Conservation (phyloP, 2,888 invertebrate genomes). For the Rhagophthalmus giganteus region DNA sequence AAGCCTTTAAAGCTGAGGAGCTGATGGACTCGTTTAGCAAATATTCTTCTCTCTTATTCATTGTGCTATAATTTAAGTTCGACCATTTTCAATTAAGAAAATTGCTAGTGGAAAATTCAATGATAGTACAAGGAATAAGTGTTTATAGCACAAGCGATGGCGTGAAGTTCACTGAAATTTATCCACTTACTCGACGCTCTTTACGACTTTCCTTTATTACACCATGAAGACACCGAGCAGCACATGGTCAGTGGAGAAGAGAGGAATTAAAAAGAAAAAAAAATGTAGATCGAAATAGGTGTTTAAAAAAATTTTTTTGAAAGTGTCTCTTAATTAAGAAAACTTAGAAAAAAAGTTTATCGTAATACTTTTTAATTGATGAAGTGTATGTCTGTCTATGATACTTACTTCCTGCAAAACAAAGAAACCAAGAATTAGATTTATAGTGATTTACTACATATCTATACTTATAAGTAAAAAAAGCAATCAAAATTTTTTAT, state of each 20-base stretch:
- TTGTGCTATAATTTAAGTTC: conserved; percentile 15
- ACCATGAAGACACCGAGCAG: conserved; percentile 22
- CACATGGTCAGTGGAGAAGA: conserved; percentile 39
- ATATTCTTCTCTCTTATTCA: conserved; percentile 22
- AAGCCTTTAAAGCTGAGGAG: conserved; percentile 28
- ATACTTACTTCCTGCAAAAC: conserved; percentile 61
- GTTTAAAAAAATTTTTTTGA: conserved; percentile 9
- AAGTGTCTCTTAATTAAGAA: neutral
- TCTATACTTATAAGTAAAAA: too few species aligned
- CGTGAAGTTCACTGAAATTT: conserved; percentile 29
- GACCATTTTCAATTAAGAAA: neutral
- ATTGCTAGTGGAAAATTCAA: too few species aligned
- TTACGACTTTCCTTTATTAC: conserved; percentile 38
- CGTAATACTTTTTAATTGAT: neutral
- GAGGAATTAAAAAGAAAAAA: conserved; percentile 45
- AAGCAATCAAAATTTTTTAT: too few species aligned
- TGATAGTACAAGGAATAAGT: conserved; percentile 25
- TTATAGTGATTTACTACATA: too few species aligned
- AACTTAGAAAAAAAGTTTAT: neutral
- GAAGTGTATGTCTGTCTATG: neutral
- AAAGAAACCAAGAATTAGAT: too few species aligned
- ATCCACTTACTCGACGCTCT: conserved; percentile 50
- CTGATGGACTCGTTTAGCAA: conserved; percentile 24
- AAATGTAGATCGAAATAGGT: conserved; percentile 24
- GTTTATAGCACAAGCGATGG: conserved; percentile 27